Evolutionary conservation across 2,888 invertebrate genomes (phyloP).

Genomic region (Drosophila mimica): DNA sequence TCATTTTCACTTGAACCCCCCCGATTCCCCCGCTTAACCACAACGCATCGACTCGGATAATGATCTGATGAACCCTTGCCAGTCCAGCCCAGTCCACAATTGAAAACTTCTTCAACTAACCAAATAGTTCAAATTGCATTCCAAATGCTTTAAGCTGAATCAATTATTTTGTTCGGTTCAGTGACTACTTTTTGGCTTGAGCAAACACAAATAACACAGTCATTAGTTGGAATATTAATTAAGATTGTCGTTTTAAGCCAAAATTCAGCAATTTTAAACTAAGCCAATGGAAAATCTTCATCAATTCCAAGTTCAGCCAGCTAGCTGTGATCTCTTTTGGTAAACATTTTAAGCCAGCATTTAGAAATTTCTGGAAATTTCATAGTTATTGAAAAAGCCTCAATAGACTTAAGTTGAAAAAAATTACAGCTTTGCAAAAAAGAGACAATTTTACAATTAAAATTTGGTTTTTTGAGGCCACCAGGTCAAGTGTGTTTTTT

Average conservation of each 20-base stretch:
- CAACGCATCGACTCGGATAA: background rate
- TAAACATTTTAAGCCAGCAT: background rate
- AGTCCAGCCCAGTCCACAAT: background rate
- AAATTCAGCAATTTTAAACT: background rate
- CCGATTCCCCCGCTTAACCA: background rate
- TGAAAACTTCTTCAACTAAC: background rate
- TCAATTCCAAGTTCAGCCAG: background rate
- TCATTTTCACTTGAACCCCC: conserved; percentile 12
- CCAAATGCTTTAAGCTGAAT: background rate
- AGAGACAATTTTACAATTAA: no score
- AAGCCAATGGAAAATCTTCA: background rate
- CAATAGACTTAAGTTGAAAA: background rate
- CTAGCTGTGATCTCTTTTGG: background rate
- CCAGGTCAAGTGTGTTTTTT: background rate
- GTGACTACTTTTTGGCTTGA: background rate
- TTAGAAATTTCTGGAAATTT: background rate
- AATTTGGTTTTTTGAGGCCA: no score
- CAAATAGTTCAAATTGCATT: background rate
- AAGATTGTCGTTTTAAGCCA: background rate
- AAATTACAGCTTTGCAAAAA: background rate
- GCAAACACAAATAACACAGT: background rate
- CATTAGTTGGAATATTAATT: background rate
- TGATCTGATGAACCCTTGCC: background rate
- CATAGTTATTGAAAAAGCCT: no score
- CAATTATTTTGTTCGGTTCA: background rate